These are phyloP conservation scores for Cryptophagus acutangulus DNA, from an alignment of 2,888 invertebrate species.

Conservation along the genomic window DNA sequence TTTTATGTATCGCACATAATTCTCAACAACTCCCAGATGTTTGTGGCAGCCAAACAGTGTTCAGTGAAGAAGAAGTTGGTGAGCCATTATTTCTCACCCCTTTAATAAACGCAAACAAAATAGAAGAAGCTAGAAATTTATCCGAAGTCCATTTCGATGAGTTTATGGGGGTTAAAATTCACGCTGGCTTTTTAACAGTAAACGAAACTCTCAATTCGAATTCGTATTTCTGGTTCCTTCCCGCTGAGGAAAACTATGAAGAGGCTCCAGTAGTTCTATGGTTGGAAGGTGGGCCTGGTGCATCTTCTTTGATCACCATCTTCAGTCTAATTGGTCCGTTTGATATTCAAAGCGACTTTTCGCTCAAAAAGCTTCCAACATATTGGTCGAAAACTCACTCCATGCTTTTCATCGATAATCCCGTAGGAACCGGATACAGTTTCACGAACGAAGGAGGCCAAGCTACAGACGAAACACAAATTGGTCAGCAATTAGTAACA, in stretches of 20 bases:
- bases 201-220: too few species aligned
- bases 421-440: conserved; percentile 84
- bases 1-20: too few species aligned
- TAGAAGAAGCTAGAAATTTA: conserved; percentile 66
- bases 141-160: conserved; percentile 60
- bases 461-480: conserved; percentile 70
- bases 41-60: too few species aligned
- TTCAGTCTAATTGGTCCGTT: conserved; percentile 77
- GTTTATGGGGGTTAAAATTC: conserved; percentile 59
- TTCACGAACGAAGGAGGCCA: conserved; percentile 81
- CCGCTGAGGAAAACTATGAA: too few species aligned
- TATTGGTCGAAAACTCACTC: conserved; percentile 78
- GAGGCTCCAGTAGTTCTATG: conserved; percentile 76
- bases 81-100: conserved; percentile 73
- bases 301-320: conserved; percentile 71
- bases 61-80: too few species aligned
- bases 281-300: conserved; percentile 84
- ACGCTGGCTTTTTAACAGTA: conserved; percentile 72
- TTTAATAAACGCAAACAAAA: too few species aligned
- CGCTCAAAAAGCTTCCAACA: conserved; percentile 58
- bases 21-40: too few species aligned
- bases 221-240: conserved; percentile 87
- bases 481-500: too few species aligned
- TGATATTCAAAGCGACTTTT: conserved; percentile 47
- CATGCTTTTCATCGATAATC: conserved; percentile 87